phyloP scores from a whole-genome alignment of 1,140 invertebrate species.

The Trichomalopsis sarcophagae region DNA sequence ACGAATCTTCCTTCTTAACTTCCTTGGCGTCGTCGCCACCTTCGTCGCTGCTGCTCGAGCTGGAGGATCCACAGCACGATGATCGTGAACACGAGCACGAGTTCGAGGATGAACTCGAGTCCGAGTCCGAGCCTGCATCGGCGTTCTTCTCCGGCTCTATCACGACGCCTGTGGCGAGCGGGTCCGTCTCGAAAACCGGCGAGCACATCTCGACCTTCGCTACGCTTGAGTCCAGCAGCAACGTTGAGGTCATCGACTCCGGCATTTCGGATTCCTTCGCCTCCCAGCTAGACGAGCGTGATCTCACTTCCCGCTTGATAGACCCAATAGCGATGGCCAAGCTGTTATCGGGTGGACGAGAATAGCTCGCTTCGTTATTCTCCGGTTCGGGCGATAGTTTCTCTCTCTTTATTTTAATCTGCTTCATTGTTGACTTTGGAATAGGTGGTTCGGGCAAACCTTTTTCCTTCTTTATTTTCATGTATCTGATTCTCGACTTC shows the following conservation, averaged over 20 bases:
- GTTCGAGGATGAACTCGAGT: slow-evolving; percentile 9
- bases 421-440: too few species aligned
- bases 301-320: background rate
- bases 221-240: slow-evolving; percentile 9
- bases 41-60: background rate
- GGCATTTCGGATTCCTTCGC: background rate
- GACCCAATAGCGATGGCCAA: background rate
- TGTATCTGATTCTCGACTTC: background rate
- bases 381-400: too few species aligned
- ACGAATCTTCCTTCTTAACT: background rate
- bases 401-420: slow-evolving; percentile 13
- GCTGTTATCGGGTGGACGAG: background rate
- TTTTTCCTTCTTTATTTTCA: slow-evolving; percentile 16
- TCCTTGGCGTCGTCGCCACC: background rate
- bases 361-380: background rate
- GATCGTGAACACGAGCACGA: slow-evolving; percentile 30
- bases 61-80: slow-evolving; percentile 24
- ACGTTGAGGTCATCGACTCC: background rate
- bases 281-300: background rate
- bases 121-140: background rate
- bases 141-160: background rate
- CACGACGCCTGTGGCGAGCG: too few species aligned
- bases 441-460: background rate
- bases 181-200: background rate
- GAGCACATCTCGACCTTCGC: slow-evolving; percentile 38